Conservation (phyloP, 2,113 vertebrate species). For the Galbula dea region DNA sequence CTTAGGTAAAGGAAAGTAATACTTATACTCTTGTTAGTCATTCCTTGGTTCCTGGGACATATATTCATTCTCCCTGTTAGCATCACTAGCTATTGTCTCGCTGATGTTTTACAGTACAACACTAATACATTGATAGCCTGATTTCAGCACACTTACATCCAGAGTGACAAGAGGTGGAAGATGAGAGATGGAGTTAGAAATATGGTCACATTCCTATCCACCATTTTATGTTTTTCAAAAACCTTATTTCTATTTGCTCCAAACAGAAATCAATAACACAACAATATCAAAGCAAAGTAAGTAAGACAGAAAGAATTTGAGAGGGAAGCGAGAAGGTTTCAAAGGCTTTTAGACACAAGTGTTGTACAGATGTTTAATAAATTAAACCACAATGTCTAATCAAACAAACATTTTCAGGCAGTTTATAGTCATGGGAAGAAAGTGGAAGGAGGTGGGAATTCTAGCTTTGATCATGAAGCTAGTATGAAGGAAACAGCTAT, state of each 20-base stretch:
- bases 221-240: neutral
- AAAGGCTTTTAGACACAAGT: slow-evolving; percentile 48
- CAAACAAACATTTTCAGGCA: slow-evolving; percentile 48
- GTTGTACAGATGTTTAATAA: slow-evolving; percentile 54
- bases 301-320: neutral
- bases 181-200: neutral
- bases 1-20: neutral
- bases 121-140: neutral
- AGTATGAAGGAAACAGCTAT: slow-evolving; percentile 31
- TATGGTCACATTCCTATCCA: neutral
- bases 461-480: slow-evolving; percentile 33
- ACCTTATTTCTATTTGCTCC: neutral
- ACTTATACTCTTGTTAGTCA: rapidly evolving
- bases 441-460: slow-evolving; percentile 23
- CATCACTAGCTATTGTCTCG: neutral
- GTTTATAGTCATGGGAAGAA: slow-evolving; percentile 47
- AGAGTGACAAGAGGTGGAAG: neutral
- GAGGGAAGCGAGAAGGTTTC: neutral
- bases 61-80: neutral
- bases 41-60: neutral
- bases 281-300: neutral
- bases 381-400: slow-evolving; percentile 38
- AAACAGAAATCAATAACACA: neutral
- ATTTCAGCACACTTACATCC: neutral
- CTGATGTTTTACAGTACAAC: neutral